Percentiles rank a stretch among this genome's conserved stretches.
phyloP scores from a whole-genome alignment of 2,797 vertebrate genomes.

The Muraenolepis orangiensis region DNA sequence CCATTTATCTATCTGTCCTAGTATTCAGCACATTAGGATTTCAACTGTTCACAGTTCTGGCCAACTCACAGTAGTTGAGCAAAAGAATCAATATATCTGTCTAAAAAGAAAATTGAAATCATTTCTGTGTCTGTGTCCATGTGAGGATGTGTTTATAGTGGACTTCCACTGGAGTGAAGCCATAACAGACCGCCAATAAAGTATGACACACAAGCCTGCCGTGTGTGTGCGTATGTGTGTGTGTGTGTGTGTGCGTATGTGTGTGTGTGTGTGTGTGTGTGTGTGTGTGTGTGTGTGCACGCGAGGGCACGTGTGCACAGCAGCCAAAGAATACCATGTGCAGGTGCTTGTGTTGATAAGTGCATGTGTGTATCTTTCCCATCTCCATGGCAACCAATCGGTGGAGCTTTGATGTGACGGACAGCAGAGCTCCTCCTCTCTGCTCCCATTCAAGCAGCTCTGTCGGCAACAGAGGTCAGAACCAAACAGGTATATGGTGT shows the following conservation, averaged over 20 bases:
- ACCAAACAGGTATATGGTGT: background rate
- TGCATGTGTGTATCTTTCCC: background rate
- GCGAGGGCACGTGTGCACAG: no score
- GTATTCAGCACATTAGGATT: background rate
- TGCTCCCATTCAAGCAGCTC: background rate
- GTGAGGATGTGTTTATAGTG: background rate
- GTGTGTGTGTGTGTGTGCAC: background rate
- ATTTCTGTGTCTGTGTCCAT: background rate
- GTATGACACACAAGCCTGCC: background rate
- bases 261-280: slow-evolving; percentile 7
- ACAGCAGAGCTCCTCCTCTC: background rate
- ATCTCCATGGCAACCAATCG: background rate
- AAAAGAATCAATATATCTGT: no score
- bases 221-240: background rate
- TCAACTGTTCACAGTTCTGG: no score
- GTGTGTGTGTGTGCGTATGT: slow-evolving; percentile 2
- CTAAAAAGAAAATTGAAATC: no score
- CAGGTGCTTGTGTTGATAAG: background rate
- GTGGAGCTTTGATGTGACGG: background rate
- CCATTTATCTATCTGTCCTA: background rate
- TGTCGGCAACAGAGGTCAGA: background rate
- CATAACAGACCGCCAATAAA: background rate
- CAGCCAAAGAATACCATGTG: background rate
- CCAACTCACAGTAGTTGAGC: no score
- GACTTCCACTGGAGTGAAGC: background rate